These are phyloP conservation scores for Alligator sinensis DNA, from an alignment of 2,113 vertebrate species.

Conservation along the genomic window DNA sequence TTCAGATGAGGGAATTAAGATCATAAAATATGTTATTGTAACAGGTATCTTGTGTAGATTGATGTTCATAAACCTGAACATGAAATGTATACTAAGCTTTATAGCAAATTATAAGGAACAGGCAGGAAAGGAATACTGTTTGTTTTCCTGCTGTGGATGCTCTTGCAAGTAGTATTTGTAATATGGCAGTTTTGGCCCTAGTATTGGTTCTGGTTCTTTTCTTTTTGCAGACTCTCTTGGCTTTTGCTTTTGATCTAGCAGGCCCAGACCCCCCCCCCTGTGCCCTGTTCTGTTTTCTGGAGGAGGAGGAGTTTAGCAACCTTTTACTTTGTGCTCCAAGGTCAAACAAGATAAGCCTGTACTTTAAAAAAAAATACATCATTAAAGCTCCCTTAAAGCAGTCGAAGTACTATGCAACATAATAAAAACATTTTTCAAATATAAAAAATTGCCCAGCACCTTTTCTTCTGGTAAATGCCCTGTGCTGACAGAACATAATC, in stretches of 20 bases:
- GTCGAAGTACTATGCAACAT: slow-evolving; percentile 37
- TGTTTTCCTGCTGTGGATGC: slow-evolving; percentile 8
- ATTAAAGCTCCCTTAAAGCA: slow-evolving; percentile 66
- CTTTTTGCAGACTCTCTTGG: slow-evolving; percentile 8
- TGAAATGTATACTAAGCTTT: slow-evolving; percentile 42
- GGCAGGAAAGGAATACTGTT: slow-evolving; percentile 42
- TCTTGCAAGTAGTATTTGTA: slow-evolving; percentile 45
- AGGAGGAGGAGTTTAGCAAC: slow-evolving; percentile 60
- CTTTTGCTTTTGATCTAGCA: slow-evolving; percentile 61
- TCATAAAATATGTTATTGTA: not conserved
- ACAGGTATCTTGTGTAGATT: slow-evolving; percentile 4
- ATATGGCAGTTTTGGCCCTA: slow-evolving; percentile 26
- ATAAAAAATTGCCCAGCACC: slow-evolving; percentile 54
- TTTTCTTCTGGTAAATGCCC: slow-evolving; percentile 65
- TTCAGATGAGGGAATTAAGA: no score
- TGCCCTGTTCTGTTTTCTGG: slow-evolving; percentile 63
- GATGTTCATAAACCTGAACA: slow-evolving; percentile 35
- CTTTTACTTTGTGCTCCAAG: slow-evolving; percentile 62
- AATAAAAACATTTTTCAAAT: slow-evolving; percentile 60
- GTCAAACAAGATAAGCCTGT: slow-evolving; percentile 69
- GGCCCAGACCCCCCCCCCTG: slow-evolving; percentile 24
- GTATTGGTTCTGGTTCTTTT: not conserved
- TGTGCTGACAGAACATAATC: slow-evolving; percentile 58
- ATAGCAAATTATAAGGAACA: not conserved
- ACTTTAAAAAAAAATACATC: slow-evolving; percentile 69